Percentiles rank a stretch among this genome's conserved stretches.
Evolutionary conservation across 2,888 invertebrate species (phyloP).

Genomic region (Leptopterna dolabrata): DNA sequence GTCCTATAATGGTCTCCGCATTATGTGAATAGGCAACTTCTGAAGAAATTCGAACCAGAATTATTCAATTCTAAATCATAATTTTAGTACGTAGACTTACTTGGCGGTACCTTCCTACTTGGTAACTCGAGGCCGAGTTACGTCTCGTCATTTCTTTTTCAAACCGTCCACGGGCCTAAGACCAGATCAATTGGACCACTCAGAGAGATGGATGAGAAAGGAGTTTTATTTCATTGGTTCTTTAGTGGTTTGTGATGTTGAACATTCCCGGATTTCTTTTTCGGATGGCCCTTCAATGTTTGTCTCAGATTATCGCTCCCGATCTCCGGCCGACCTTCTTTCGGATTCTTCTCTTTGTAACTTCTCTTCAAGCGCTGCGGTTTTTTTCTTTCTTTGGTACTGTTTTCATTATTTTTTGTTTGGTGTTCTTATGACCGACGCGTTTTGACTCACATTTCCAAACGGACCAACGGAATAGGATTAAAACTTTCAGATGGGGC

Average conservation of each 20-base stretch:
- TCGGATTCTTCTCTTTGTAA: neutral
- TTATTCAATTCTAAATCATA: too few species aligned
- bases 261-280: constrained; percentile 24
- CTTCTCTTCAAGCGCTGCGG: neutral
- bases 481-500: neutral
- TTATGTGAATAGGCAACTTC: too few species aligned
- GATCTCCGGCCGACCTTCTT: constrained; percentile 26
- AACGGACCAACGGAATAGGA: neutral
- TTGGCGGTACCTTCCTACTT: too few species aligned
- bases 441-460: constrained; percentile 14
- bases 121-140: too few species aligned
- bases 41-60: too few species aligned
- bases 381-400: neutral
- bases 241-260: constrained; percentile 46
- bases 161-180: neutral
- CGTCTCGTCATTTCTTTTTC: neutral
- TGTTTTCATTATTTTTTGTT: neutral
- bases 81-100: neutral
- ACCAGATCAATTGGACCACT: constrained; percentile 29
- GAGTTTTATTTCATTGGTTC: constrained; percentile 32
- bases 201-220: constrained; percentile 34
- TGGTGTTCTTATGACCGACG: neutral
- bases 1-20: too few species aligned
- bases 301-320: constrained; percentile 43
- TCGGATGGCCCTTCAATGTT: constrained; percentile 37